Evolutionary conservation across 92 coral and sea anemone genomes (phyloP).

Genomic region (Porites cylindrica): DNA sequence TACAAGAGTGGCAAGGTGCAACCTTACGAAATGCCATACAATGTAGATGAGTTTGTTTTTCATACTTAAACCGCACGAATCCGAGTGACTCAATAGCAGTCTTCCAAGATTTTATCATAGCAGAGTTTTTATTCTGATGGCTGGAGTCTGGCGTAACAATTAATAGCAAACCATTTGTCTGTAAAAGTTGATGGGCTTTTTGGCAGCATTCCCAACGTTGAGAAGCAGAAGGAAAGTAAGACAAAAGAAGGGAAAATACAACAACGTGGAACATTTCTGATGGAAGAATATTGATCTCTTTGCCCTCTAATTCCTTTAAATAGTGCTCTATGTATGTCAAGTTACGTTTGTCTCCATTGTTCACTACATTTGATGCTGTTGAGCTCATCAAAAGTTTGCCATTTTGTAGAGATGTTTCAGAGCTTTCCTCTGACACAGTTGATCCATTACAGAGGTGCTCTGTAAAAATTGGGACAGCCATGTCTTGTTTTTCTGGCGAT

Average conservation of each 20-base stretch:
- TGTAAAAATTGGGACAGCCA: neutral
- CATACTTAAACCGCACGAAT: conserved; percentile 90
- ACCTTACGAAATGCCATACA: conserved; percentile 98
- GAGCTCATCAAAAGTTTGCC: neutral
- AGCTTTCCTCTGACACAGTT: neutral
- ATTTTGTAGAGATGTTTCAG: neutral
- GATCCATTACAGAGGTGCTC: neutral
- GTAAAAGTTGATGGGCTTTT: conserved; percentile 84
- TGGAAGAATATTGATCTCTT: conserved; percentile 66
- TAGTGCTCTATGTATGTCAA: conserved; percentile 1
- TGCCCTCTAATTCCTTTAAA: conserved; percentile 6
- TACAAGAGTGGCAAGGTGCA: conserved; percentile 72
- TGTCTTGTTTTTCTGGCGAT: neutral
- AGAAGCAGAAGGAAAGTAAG: conserved; percentile 85
- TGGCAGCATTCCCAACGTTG: conserved; percentile 93
- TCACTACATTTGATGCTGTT: neutral
- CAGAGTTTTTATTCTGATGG: conserved; percentile 92
- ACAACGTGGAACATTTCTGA: conserved; percentile 70
- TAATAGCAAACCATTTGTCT: conserved; percentile 82
- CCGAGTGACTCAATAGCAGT: conserved; percentile 90
- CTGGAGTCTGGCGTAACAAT: conserved; percentile 96
- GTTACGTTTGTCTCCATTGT: neutral
- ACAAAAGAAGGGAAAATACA: conserved; percentile 86
- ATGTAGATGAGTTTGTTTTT: conserved; percentile 90
- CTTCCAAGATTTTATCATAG: conserved; percentile 98